phyloP scores from a whole-genome alignment of 2,797 vertebrate species.

The Poecilia wingei region DNA sequence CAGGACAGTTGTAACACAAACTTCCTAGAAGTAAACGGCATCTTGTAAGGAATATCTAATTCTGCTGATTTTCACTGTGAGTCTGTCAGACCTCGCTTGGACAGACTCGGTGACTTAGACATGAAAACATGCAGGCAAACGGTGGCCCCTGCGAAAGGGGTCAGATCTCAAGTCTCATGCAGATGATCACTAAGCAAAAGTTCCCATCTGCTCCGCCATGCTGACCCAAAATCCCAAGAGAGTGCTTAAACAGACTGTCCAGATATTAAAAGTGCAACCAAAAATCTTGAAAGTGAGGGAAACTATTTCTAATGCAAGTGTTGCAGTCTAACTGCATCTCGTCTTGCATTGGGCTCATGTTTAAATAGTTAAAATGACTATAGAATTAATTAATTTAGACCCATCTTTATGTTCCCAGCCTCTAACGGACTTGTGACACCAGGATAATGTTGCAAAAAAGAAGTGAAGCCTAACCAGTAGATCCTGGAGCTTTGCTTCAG shows the following conservation, averaged over 20 bases:
- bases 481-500: not conserved
- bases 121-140: conserved; percentile 59
- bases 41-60: conserved; percentile 13
- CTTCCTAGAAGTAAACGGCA: not conserved
- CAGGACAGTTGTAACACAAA: conserved; percentile 1
- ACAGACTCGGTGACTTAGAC: conserved; percentile 39
- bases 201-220: conserved; percentile 63
- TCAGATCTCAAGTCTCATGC: conserved; percentile 67
- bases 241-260: conserved; percentile 74
- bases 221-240: conserved; percentile 54
- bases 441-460: not conserved
- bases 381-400: not conserved
- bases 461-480: not conserved
- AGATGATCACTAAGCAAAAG: conserved; percentile 60
- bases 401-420: not conserved
- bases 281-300: conserved; percentile 28
- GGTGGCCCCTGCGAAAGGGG: conserved; percentile 61
- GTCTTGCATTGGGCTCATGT: not conserved
- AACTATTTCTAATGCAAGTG: conserved; percentile 20
- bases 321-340: not conserved
- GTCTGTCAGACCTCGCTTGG: conserved; percentile 19
- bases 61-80: not conserved
- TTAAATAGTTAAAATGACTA: not conserved
- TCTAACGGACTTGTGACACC: not conserved
- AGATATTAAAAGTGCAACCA: conserved; percentile 60